Conservation (phyloP, 1,140 invertebrate species). For the Drosophila elegans region DNA sequence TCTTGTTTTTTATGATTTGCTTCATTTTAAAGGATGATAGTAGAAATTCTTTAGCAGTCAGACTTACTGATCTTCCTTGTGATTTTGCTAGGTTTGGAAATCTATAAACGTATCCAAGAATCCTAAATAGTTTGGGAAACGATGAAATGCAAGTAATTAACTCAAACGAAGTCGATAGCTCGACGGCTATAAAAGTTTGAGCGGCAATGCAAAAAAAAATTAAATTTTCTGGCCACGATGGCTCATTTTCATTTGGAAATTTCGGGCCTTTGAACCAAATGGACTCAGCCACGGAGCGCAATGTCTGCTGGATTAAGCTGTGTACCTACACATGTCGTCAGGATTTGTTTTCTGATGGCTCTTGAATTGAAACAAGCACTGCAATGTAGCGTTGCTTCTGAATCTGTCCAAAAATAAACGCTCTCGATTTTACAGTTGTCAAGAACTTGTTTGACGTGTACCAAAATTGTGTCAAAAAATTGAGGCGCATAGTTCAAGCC, state of each 20-base stretch:
- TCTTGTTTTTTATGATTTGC: not conserved
- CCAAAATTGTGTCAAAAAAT: not conserved
- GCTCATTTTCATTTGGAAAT: not conserved
- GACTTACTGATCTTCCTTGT: conserved; percentile 1
- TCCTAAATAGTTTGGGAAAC: conserved; percentile 1
- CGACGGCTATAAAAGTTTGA: not conserved
- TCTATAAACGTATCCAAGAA: not conserved
- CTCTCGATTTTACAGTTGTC: not conserved
- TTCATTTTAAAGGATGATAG: too few relatives aligned
- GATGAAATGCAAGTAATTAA: conserved; percentile 1
- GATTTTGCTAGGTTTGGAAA: not conserved
- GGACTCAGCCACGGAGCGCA: not conserved
- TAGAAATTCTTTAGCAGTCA: not conserved
- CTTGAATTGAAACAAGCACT: not conserved
- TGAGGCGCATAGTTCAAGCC: not conserved
- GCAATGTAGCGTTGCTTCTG: not conserved
- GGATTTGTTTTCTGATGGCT: not conserved
- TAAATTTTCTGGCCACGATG: not conserved
- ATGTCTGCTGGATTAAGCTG: not conserved
- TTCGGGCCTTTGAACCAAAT: not conserved
- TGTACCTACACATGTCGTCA: not conserved
- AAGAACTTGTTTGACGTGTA: not conserved
- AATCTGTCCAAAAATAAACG: not conserved
- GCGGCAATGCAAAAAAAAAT: not conserved
- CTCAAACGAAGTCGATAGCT: not conserved